Conservation (phyloP, 1,140 invertebrate species). For the Drosophila busckii region DNA sequence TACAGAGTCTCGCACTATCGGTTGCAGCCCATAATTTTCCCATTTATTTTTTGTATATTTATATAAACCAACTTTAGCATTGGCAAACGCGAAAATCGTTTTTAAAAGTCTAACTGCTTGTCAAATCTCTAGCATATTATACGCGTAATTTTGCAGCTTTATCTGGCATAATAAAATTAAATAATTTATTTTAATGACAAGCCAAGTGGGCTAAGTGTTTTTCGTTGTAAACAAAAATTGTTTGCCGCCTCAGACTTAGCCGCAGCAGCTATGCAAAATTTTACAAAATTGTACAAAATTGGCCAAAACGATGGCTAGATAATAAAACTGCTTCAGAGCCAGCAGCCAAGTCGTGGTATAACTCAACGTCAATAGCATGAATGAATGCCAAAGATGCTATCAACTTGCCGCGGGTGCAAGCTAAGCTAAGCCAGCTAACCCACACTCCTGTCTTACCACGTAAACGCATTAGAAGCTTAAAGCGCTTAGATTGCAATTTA, state of each 20-base stretch:
- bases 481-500: slow-evolving; percentile 51
- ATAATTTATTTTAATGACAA: slow-evolving; percentile 71
- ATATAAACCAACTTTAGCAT: slow-evolving; percentile 2
- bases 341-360: slow-evolving; percentile 48
- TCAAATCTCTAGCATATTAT: slow-evolving; percentile 42
- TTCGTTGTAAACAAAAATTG: slow-evolving; percentile 47
- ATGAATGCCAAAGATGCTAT: slow-evolving; percentile 62
- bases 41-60: slow-evolving; percentile 9
- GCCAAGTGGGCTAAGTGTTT: slow-evolving; percentile 63
- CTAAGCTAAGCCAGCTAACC: no score
- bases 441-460: no score
- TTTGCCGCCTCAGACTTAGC: not conserved
- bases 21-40: not conserved
- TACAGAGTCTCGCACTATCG: no score
- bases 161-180: slow-evolving; percentile 70
- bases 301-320: slow-evolving; percentile 38
- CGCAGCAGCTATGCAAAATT: slow-evolving; percentile 47
- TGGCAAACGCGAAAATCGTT: slow-evolving; percentile 32
- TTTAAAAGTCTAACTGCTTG: slow-evolving; percentile 40
- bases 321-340: slow-evolving; percentile 41
- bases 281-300: slow-evolving; percentile 52
- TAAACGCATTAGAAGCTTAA: slow-evolving; percentile 35
- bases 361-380: slow-evolving; percentile 23
- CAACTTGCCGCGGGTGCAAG: no score
- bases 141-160: slow-evolving; percentile 50